Evolutionary conservation across 1,140 invertebrate genomes (phyloP), one percentile per base, ranked within the genome.

Genomic region (Lepidurus packardi): DNA sequence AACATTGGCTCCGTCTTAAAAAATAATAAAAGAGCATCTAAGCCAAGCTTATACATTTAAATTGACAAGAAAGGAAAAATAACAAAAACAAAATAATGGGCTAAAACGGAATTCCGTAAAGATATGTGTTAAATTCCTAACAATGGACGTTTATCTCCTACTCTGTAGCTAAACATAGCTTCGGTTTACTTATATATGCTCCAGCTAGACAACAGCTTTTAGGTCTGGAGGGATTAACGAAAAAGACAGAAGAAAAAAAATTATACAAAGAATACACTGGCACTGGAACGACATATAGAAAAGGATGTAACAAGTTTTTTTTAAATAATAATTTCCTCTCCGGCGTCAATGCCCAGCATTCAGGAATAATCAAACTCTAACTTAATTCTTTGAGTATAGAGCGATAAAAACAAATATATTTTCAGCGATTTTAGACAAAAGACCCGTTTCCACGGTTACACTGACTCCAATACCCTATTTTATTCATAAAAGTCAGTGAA

Each of bases 161-260:
- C 53, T n/a, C 21, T 21, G 53, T 13, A 21, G 53, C 53, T 65
- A 65, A 65, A 65, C 53, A n/a, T 65, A 65, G 53, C 53, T 65
- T 21, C 53, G 21, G 53, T 65, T 65, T 65, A 65, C 53, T n/a
- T 13, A 65, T 25, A 25, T 34, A 34, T 34, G 34, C 9, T 65
- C 21, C 53, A 10, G 53, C 53, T 21, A 65, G 16, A 65, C 53
- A 65, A 65, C 16, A 21, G 53, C 53, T n/a, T 65, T 65, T 65
- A 16, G 3, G 6, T 65, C 13, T 65, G 9, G 53, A n/a, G 13
- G 53, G 13, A 0, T 34, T 34, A 34, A 34, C 34, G 4, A 4
- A 34, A 34, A 34, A 34, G 34, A 3, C 34, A 4, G 34, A 4
- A 34, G 3, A 34, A 34, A 34, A 34, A 34, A 34, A 2, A 0